phyloP scores from a whole-genome alignment of 2,888 invertebrate genomes.

The Drosophila anomelani region DNA sequence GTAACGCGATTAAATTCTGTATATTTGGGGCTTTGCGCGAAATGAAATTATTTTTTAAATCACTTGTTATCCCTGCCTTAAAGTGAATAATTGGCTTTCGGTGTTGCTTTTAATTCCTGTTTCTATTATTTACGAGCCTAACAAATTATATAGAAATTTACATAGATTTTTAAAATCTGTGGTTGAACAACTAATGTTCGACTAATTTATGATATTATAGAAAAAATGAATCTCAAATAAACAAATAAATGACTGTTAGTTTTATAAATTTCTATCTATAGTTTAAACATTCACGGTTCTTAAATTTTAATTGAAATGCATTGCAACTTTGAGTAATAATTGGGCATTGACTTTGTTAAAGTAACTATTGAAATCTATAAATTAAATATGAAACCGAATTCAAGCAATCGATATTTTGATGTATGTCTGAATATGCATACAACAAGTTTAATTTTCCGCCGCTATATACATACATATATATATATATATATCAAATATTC shows the following conservation, averaged over 20 bases:
- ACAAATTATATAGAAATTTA: not conserved
- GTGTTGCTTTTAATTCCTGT: not conserved
- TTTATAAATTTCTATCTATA: not conserved
- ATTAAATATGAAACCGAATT: not conserved
- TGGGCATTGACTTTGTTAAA: not conserved
- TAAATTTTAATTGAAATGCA: not conserved
- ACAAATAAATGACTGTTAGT: not conserved
- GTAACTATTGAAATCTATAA: not conserved
- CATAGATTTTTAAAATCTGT: not conserved
- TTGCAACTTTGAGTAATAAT: not conserved
- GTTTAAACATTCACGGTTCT: not conserved
- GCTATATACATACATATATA: not conserved
- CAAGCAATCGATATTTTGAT: conserved; percentile 11
- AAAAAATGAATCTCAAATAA: not conserved
- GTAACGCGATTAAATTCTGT: conserved; percentile 54
- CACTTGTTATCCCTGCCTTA: conserved; percentile 2
- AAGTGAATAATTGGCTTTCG: conserved; percentile 5
- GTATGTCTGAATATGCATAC: conserved; percentile 14
- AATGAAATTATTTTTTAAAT: conserved; percentile 52
- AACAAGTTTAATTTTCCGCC: not conserved
- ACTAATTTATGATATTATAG: not conserved
- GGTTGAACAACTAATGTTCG: not conserved
- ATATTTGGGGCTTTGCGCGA: conserved; percentile 18
- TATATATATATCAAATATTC: conserved; percentile 45
- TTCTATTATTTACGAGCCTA: conserved; percentile 3